phyloP scores from a whole-genome alignment of 2,113 vertebrate genomes.

The Ceratotherium simum region DNA sequence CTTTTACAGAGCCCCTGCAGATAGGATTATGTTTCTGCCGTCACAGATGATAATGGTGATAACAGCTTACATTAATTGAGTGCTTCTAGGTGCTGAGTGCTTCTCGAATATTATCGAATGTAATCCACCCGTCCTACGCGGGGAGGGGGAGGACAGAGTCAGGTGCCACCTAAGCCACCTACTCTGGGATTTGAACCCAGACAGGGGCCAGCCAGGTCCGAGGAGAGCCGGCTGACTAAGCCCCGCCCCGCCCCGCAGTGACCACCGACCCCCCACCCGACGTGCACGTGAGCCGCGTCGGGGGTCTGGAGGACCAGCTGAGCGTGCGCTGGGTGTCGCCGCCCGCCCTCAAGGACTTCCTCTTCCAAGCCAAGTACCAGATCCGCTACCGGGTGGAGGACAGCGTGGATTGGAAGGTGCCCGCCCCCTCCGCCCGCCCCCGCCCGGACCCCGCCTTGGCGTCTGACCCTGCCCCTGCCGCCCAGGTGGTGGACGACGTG shows the following conservation, averaged over 20 bases:
- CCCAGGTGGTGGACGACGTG: slow-evolving; percentile 96
- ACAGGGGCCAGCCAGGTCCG: neutral
- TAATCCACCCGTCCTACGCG: neutral
- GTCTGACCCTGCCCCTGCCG: neutral
- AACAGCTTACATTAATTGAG: slow-evolving; percentile 54
- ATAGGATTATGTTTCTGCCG: neutral
- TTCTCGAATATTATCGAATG: neutral
- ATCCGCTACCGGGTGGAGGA: slow-evolving; percentile 97
- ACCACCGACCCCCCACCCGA: slow-evolving; percentile 95
- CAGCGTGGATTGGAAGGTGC: slow-evolving; percentile 97
- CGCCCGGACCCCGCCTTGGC: accelerated
- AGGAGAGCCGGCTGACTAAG: neutral
- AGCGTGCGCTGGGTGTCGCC: slow-evolving; percentile 96
- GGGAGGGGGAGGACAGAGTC: neutral
- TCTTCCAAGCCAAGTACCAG: slow-evolving; percentile 99
- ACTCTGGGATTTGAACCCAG: neutral
- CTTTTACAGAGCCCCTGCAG: neutral
- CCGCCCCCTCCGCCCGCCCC: too few relatives aligned
- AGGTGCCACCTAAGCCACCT: neutral
- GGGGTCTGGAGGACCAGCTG: slow-evolving; percentile 96
- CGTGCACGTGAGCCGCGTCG: slow-evolving; percentile 94
- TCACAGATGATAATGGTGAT: slow-evolving; percentile 57
- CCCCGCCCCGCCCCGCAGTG: slow-evolving; percentile 85
- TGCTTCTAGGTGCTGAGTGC: slow-evolving; percentile 47
- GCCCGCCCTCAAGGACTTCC: slow-evolving; percentile 94